phyloP scores from a whole-genome alignment of 2,888 invertebrate genomes.

The Scrobipalpa atriplicella region DNA sequence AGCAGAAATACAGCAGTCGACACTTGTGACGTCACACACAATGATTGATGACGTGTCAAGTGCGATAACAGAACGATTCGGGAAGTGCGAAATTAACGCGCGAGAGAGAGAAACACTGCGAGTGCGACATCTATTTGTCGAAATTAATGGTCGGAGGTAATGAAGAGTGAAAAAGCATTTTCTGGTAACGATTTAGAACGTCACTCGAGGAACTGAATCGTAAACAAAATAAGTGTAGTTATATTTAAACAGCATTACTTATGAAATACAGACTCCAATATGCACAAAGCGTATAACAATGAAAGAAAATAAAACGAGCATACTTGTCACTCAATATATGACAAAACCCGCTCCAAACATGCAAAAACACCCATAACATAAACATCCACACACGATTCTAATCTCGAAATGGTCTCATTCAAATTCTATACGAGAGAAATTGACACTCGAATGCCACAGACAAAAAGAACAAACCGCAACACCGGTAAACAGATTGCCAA shows the following conservation, averaged over 20 bases:
- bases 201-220: neutral
- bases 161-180: constrained; percentile 17
- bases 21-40: constrained; percentile 37
- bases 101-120: neutral
- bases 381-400: constrained; percentile 41
- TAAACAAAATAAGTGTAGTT: too few species aligned
- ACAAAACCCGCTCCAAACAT: constrained; percentile 17
- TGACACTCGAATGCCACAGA: constrained; percentile 63
- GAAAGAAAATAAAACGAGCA: neutral
- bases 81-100: constrained; percentile 25
- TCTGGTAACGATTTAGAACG: neutral
- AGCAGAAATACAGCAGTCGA: neutral
- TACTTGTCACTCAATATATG: constrained; percentile 4
- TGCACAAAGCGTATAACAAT: neutral
- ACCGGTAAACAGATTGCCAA: constrained; percentile 74
- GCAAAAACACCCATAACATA: constrained; percentile 30
- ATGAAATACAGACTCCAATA: neutral
- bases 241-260: neutral
- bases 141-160: constrained; percentile 12
- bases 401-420: constrained; percentile 54
- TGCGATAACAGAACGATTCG: constrained; percentile 24
- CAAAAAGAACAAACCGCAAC: constrained; percentile 67
- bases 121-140: constrained; percentile 5
- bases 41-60: constrained; percentile 50
- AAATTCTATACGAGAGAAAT: constrained; percentile 64